Evolutionary conservation across 1,140 invertebrate genomes (phyloP), one percentile per base, ranked within the genome.

Genomic region (Drosophila murphyi): DNA sequence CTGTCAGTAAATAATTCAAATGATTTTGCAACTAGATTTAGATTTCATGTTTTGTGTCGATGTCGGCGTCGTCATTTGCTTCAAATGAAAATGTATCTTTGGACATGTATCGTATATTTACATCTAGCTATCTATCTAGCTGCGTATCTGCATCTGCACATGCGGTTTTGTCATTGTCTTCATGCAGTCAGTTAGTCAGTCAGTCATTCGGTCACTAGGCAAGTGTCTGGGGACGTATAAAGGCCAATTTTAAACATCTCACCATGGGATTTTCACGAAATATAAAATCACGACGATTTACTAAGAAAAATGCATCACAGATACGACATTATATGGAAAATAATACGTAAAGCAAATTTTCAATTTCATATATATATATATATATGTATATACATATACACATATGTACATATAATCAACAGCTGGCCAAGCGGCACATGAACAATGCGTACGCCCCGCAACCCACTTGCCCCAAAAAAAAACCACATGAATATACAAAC

Each of bases 1-100:
- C 76, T 78, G 72, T 78, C 76, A 76, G 72, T 76, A 62, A 76
- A 78, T 78, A 78, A 78, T 78, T 78, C 72, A 78, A 72, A 78
- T 78, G 61, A 78, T 78, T 78, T 76, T 78, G 76, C 76, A 78
- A 78, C 61, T 76, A 72, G 76, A 78, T 78, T 78, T 78, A 57
- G 72, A 78, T 78, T 78, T 78, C 76, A 72, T 78, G 72, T 76
- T 60, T 60, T 55, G 45, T 56, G 61, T 61, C 35, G 56, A 35
- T 35, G 31, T 51, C 39, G 48, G 55, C 34, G 55, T 54, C 32
- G 51, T 56, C 59, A 63, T 43, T 12, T 48, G 70, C 47, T 70
- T 20, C 20, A 68, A 64, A 77, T 77, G 70, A 54, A 76, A 78
- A 67, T 76, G 67, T 78, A 76, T 78, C 45, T 65, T 45, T 61